Evolutionary conservation across 2,113 vertebrate species (phyloP).

Genomic region (Stercorarius parasiticus): DNA sequence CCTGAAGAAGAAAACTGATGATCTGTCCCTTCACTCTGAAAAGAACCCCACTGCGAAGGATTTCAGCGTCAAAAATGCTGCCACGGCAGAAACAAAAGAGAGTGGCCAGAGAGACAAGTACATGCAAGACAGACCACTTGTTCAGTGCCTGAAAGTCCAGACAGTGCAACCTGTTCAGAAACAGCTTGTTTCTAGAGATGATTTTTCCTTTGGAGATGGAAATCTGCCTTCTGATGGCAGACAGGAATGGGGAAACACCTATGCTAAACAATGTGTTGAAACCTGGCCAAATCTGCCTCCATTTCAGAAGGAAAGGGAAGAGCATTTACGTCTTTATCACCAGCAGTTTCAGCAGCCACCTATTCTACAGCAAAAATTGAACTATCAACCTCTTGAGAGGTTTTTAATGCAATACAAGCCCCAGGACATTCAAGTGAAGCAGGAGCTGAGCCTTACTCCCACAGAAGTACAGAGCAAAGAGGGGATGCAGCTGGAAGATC

Average conservation of each 20-base stretch:
- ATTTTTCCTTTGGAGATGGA: background rate
- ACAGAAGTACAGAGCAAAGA: slow-evolving; percentile 28
- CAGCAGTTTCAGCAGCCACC: slow-evolving; percentile 87
- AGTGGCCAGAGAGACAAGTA: background rate
- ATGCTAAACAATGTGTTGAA: background rate
- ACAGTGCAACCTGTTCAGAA: slow-evolving; percentile 76
- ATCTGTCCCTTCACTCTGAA: background rate
- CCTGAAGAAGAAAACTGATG: slow-evolving; percentile 31
- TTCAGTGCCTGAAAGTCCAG: slow-evolving; percentile 57
- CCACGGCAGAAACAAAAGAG: background rate
- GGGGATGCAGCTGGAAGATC: slow-evolving; percentile 66
- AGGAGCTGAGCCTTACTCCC: background rate
- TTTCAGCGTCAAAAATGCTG: background rate
- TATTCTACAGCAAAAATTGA: slow-evolving; percentile 73
- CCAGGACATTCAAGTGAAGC: slow-evolving; percentile 37
- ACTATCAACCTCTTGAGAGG: slow-evolving; percentile 70
- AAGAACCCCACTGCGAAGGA: slow-evolving; percentile 1
- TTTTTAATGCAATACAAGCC: slow-evolving; percentile 64
- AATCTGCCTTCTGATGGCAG: background rate
- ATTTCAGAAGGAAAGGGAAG: slow-evolving; percentile 79
- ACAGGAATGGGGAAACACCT: background rate
- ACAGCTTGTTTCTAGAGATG: slow-evolving; percentile 52
- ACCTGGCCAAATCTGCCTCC: slow-evolving; percentile 7
- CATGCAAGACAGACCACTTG: background rate
- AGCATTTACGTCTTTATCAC: slow-evolving; percentile 84